Base-by-base conservation (phyloP, 2,113 vertebrate genomes). In the Ictalurus punctatus region DNA sequence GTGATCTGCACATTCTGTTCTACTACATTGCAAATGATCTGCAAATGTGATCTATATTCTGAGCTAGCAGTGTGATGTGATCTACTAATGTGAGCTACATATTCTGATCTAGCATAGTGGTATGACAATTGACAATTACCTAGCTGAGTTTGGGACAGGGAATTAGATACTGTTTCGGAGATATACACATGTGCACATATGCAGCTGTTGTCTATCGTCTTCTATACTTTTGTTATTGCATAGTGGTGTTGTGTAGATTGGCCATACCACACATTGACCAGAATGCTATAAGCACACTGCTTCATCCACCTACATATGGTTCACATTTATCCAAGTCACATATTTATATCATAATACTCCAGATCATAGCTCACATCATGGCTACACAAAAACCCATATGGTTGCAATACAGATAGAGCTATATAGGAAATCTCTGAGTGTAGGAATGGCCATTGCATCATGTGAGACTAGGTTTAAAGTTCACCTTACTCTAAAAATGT, bases 371-470 rank as follows among this genome's bases (percentile, higher is more conserved):
- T 86, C 52, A 79, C 59, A 67, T 87, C 48, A 87, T 16, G 44
- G 40, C 40, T 84, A 56, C 76, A 65, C 48, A 44, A 19, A 30
- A 56, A 58, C 34, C 61, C 83, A 86, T 65, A 40, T 88, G 76
- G 71, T 44, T 83, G 58, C 76, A 86, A 74, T 85, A 88, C 71
- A 58, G 40, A 61, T 19, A 23, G 54, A 82, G 27, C 59, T 71
- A 88, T 58, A n/a, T 65, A 88, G 82, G 65, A 86, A 88, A 86
- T 76, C 40, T 71, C 40, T 4, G 44, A n/a, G 82, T 86, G 88
- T 34, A 88, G 58, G n/a, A 86, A 88, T 63, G n/a, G 48, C 4
- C 59, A 52, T 27, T 87, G 48, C 4, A 44, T 81, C 63, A 76
- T 34, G 83, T 74, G 44, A 85, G 21, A 65, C 63, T 67, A 37